Evolutionary conservation across 2,113 vertebrate genomes (phyloP).

Genomic region (Bubo blakistoni): DNA sequence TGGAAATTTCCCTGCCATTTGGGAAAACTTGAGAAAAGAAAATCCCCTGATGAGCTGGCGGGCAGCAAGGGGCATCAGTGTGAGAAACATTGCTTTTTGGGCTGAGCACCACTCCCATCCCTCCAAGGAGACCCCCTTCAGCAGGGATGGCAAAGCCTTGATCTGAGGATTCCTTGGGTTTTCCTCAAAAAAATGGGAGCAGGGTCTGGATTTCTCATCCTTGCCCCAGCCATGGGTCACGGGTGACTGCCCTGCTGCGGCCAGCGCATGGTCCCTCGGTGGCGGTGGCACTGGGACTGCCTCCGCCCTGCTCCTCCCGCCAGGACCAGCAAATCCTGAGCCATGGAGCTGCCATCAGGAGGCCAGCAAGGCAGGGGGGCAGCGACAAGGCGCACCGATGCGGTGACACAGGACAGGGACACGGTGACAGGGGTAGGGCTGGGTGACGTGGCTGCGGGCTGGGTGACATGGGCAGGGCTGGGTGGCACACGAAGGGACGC

Average conservation of each 20-base stretch:
- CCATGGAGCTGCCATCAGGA: rapidly evolving
- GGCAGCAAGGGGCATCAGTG: rapidly evolving
- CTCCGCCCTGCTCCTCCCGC: background rate
- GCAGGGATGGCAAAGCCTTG: background rate
- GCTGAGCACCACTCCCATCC: background rate
- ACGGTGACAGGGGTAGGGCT: background rate
- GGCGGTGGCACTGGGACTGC: background rate
- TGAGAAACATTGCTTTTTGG: rapidly evolving
- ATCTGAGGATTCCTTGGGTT: background rate
- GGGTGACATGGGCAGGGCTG: background rate
- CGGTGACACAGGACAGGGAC: background rate
- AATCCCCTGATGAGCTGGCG: rapidly evolving
- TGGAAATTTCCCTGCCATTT: background rate
- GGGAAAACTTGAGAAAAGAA: slow-evolving; percentile 11
- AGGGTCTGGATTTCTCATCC: background rate
- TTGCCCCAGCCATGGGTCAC: rapidly evolving
- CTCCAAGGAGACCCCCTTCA: background rate
- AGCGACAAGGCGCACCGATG: background rate
- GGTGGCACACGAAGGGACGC: background rate
- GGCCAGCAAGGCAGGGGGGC: background rate
- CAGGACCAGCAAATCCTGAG: background rate
- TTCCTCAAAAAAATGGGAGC: background rate
- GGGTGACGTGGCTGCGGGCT: background rate
- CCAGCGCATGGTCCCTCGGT: rapidly evolving
- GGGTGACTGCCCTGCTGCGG: background rate